phyloP scores from a whole-genome alignment of 2,888 invertebrate genomes.

The Trichacis sp. region DNA sequence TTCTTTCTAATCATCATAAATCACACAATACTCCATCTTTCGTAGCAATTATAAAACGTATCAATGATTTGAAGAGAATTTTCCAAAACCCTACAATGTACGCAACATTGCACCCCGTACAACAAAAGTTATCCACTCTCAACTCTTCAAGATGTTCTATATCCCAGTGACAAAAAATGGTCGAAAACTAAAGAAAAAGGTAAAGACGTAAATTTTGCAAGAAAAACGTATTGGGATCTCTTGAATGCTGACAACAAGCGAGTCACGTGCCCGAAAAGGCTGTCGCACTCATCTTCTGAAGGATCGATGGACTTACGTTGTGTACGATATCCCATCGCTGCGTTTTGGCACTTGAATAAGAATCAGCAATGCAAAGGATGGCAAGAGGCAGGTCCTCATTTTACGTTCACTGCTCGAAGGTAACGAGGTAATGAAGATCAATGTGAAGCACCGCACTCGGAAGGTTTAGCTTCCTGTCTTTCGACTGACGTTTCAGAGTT shows the following conservation, averaged over 20 bases:
- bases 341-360: conserved; percentile 52
- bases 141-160: no score
- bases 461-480: conserved; percentile 34
- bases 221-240: no score
- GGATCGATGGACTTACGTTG: conserved; percentile 57
- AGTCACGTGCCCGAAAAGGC: conserved; percentile 28
- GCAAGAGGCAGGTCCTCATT: conserved; percentile 56
- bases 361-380: conserved; percentile 53
- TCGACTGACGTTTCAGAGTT: conserved; percentile 38
- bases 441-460: conserved; percentile 32
- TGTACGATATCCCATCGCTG: conserved; percentile 56
- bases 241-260: conserved; percentile 28
- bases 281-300: conserved; percentile 14
- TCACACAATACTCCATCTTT: no score
- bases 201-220: no score
- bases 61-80: no score
- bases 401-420: conserved; percentile 24
- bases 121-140: no score
- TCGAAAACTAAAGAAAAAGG: no score
- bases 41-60: no score
- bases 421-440: conserved; percentile 26
- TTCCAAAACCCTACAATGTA: no score
- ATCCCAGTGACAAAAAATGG: no score
- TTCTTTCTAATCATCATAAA: no score
- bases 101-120: no score